A percentile compares a stretch with the other conserved stretches of the same genome.
These are phyloP conservation scores for Cryptotermes secundus DNA, from an alignment of 1,140 invertebrate species.

Conservation along the genomic window DNA sequence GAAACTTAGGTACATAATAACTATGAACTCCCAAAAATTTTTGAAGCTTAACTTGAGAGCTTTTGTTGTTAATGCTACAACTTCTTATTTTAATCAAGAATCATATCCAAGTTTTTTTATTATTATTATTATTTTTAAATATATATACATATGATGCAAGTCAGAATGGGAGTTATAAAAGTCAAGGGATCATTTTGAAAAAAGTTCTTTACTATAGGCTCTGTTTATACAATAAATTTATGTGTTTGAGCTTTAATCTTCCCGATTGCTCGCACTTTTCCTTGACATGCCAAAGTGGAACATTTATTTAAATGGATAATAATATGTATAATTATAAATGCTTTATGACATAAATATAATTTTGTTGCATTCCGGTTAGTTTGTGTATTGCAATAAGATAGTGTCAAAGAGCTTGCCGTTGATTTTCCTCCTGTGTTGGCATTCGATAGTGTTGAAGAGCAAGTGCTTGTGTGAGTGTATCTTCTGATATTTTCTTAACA, in stretches of 20 bases:
- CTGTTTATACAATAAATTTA: background rate
- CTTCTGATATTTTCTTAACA: background rate
- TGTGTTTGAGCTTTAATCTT: background rate
- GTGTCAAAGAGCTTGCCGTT: background rate
- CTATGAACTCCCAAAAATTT: background rate
- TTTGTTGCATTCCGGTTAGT: constrained; percentile 12
- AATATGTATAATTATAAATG: background rate
- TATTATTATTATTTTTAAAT: background rate
- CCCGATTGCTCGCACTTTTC: background rate
- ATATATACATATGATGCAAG: background rate
- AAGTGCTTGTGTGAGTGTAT: background rate
- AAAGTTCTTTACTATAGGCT: background rate
- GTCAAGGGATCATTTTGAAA: background rate
- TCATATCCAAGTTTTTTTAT: background rate
- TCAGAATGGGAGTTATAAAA: background rate
- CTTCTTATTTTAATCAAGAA: background rate
- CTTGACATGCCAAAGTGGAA: background rate
- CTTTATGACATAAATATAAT: background rate
- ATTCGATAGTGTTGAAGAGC: background rate
- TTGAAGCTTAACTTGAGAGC: background rate
- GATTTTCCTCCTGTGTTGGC: background rate
- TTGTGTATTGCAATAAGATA: background rate
- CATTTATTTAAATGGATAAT: constrained; percentile 16
- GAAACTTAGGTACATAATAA: background rate
- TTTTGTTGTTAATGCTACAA: constrained; percentile 3